Base-by-base conservation (phyloP, 2,797 vertebrate genomes). In the Eremophila alpestris region DNA sequence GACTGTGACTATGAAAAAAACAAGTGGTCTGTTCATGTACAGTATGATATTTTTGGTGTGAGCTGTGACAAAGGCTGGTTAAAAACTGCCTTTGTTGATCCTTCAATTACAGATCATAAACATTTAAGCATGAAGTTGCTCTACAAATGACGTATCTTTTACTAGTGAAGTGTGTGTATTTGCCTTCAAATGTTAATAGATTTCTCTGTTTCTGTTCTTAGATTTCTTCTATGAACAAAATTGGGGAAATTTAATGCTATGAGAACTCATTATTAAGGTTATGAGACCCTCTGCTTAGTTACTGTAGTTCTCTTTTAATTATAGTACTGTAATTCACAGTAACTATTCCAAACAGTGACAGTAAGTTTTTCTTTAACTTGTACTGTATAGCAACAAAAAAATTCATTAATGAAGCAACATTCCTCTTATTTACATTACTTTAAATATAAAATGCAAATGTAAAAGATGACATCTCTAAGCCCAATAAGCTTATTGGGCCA, bases 401-500 rank as follows among this genome's bases (percentile, higher is more conserved):
- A 4, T 21, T 67, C 18, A 59, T 46, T 52, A 22, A 60, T 22
- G 16, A 11, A 83, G 15, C 41, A 41, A 70, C 0, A 0, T 18
- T 77, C 27, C 20, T 68, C 52, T 85, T 26, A 13, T 40, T 81
- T 62, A 48, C 43, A 5, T n/a, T 75, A 51, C 32, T 84, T 52
- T 27, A 91, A 82, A 40, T 0, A 0, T 79, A 79, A 40, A 69
- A 38, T 38, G 38, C 11, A 38, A 38, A 38, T 38, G 38, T 38
- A 20, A 59, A 19, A 83, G 55, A 41, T 64, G 40, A 58, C 24
- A 65, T 36, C 16, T 45, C 54, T 49, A 58, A 7, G 24, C 14
- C 54, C 11, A 27, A 38, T 9, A 38, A 83, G 62, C 23, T 48
- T n/a, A 51, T 6, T 0, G 0, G 29, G 41, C 8, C 38, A 63